Conservation (phyloP, 1,140 invertebrate species). For the Melitaea cinxia region DNA sequence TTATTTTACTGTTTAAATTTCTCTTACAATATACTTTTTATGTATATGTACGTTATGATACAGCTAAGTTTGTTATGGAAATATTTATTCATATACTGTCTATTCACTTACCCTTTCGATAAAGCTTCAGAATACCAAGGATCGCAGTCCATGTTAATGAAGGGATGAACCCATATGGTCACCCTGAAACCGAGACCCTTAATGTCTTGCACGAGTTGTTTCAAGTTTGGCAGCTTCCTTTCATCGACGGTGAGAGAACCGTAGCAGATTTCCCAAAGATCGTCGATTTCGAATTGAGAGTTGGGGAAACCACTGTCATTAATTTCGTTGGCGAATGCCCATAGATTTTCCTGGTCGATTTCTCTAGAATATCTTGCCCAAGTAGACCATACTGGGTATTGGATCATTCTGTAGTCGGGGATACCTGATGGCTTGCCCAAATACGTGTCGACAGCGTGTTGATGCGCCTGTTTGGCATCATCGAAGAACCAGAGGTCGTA, state of each 20-base stretch:
- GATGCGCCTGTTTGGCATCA: constrained; percentile 85
- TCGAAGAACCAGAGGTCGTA: constrained; percentile 85
- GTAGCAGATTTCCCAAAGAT: constrained; percentile 95
- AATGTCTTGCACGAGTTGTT: constrained; percentile 82
- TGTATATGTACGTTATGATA: too few relatives aligned
- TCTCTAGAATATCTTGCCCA: constrained; percentile 90
- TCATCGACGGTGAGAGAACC: constrained; percentile 89
- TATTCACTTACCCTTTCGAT: constrained; percentile 72
- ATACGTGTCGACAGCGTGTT: constrained; percentile 83
- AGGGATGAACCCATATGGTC: constrained; percentile 95
- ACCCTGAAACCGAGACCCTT: constrained; percentile 87
- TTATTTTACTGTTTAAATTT: too few relatives aligned
- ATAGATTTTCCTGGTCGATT: constrained; percentile 86
- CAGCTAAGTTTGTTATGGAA: too few relatives aligned
- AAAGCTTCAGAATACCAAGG: constrained; percentile 83
- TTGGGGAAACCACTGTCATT: constrained; percentile 85
- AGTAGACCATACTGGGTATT: constrained; percentile 95
- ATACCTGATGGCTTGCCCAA: constrained; percentile 85
- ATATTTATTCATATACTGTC: neutral
- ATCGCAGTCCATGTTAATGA: constrained; percentile 90
- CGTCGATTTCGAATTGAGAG: constrained; percentile 94
- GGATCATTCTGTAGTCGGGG: constrained; percentile 89
- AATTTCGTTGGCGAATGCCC: constrained; percentile 89
- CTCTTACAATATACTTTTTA: too few relatives aligned
- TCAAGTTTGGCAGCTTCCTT: constrained; percentile 88